Conservation (phyloP, 2,888 invertebrate genomes). For the Sphaerophoria taeniata region DNA sequence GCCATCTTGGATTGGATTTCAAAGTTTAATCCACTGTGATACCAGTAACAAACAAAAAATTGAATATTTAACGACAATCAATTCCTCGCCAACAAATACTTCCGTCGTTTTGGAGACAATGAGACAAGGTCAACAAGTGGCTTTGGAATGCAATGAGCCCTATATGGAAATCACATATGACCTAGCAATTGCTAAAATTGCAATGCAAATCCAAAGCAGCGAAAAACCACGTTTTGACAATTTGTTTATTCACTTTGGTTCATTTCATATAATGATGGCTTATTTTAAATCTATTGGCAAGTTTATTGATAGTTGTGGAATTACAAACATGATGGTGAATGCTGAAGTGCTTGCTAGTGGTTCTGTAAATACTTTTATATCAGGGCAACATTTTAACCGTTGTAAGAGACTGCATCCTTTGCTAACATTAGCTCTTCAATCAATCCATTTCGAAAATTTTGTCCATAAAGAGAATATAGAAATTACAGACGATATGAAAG, state of each 20-base stretch:
- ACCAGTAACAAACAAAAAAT: background rate
- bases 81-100: background rate
- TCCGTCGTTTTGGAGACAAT: background rate
- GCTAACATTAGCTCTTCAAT: background rate
- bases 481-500: background rate
- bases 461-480: background rate
- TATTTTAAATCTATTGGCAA: constrained; percentile 75
- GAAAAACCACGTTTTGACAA: constrained; percentile 72
- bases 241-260: constrained; percentile 74
- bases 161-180: constrained; percentile 44
- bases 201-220: constrained; percentile 21
- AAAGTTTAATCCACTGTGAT: background rate
- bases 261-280: constrained; percentile 75
- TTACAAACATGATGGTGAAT: constrained; percentile 54
- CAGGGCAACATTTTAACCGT: too few relatives aligned
- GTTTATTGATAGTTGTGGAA: constrained; percentile 61
- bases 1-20: background rate
- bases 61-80: background rate
- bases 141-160: background rate
- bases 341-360: constrained; percentile 29
- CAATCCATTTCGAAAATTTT: background rate
- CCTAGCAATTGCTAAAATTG: constrained; percentile 10
- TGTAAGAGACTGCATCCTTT: background rate
- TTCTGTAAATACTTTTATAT: constrained; percentile 1
- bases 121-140: background rate